A percentile compares a stretch with the other conserved stretches of the same genome.
These are phyloP conservation scores for Odocoileus virginianus DNA, from an alignment of 2,113 vertebrate genomes.

Conservation along the genomic window DNA sequence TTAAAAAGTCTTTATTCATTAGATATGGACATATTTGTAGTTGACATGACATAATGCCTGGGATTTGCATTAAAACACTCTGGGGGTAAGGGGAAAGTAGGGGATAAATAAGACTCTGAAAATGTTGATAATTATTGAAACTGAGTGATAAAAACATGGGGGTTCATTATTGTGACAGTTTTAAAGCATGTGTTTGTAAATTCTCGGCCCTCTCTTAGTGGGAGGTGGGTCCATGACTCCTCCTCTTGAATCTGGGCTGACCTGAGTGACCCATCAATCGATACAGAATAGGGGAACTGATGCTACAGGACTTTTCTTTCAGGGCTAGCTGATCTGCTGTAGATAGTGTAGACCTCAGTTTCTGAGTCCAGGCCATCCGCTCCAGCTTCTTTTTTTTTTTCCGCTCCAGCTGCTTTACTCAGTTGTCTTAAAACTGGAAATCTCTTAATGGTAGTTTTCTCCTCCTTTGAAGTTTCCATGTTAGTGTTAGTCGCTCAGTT, in stretches of 20 bases:
- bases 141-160: background rate
- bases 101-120: background rate
- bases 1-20: background rate
- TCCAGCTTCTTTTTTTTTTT: background rate
- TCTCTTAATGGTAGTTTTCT: background rate
- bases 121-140: background rate
- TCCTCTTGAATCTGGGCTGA: background rate
- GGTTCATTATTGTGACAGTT: background rate
- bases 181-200: background rate
- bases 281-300: background rate
- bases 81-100: fast-evolving
- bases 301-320: background rate
- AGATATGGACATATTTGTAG: background rate
- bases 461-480: background rate
- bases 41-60: background rate
- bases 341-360: background rate
- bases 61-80: background rate
- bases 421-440: background rate
- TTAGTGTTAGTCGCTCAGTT: background rate
- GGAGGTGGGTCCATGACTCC: background rate
- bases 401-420: background rate
- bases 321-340: background rate
- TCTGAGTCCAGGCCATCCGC: background rate
- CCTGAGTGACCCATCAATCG: background rate
- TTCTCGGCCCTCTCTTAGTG: background rate